A percentile compares a stretch with the other conserved stretches of the same genome.
These are phyloP conservation scores for Salpingus planirostris DNA, from an alignment of 2,888 invertebrate genomes.

Conservation along the genomic window DNA sequence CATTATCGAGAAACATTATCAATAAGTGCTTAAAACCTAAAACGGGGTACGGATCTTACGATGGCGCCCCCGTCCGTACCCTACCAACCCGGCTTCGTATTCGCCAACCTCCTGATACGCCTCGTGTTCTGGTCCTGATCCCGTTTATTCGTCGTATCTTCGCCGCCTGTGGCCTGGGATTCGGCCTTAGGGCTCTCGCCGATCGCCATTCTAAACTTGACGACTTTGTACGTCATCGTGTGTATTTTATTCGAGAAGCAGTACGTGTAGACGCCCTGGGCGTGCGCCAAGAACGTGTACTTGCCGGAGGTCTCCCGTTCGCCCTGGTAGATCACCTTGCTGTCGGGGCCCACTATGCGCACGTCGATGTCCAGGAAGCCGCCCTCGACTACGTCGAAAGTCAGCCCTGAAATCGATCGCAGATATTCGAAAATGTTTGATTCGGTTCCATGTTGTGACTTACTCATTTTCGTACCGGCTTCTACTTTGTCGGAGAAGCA, in stretches of 20 bases:
- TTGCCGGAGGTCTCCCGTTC: constrained; percentile 95
- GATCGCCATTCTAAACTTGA: constrained; percentile 95
- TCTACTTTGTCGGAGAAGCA: constrained; percentile 97
- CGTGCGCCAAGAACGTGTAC: constrained; percentile 91
- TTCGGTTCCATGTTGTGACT: too few relatives aligned
- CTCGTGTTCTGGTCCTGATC: constrained; percentile 99
- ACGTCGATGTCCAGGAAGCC: constrained; percentile 99
- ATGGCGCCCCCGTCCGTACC: constrained; percentile 7
- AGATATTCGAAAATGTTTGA: not conserved
- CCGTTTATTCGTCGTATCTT: constrained; percentile 71
- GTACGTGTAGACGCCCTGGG: constrained; percentile 86
- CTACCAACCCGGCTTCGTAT: constrained; percentile 87
- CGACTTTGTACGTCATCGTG: constrained; percentile 95
- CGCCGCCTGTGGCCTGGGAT: constrained; percentile 59
- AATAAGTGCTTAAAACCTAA: too few relatives aligned
- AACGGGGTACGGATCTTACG: too few relatives aligned
- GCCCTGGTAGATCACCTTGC: constrained; percentile 78
- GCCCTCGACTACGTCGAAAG: constrained; percentile 98
- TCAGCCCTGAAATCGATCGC: constrained; percentile 66
- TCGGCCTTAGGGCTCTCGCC: constrained; percentile 63
- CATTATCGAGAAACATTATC: too few relatives aligned
- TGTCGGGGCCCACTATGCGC: constrained; percentile 87
- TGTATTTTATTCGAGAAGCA: constrained; percentile 98
- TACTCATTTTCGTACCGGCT: constrained; percentile 92
- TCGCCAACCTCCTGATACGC: constrained; percentile 87